These are phyloP conservation scores for Polydesmus complanatus DNA, from an alignment of 2,888 invertebrate species.

Conservation along the genomic window DNA sequence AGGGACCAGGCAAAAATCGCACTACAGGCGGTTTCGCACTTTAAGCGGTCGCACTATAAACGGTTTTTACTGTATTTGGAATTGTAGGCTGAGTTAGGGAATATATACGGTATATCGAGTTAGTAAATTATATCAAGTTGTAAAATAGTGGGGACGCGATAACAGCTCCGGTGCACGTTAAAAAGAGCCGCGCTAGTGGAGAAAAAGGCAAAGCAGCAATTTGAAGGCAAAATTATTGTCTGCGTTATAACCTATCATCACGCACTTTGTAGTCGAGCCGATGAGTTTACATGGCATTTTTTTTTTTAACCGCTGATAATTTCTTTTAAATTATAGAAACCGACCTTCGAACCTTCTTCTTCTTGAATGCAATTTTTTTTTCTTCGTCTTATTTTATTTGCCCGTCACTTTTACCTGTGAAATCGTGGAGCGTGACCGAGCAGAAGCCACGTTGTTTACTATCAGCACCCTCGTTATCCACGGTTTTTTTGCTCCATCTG, in stretches of 20 bases:
- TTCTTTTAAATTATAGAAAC: neutral
- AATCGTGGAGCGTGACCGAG: neutral
- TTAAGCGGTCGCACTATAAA: no score
- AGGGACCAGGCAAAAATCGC: no score
- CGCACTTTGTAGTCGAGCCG: neutral
- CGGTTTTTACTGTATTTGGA: no score
- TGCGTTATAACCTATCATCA: neutral
- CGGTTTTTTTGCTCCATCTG: no score
- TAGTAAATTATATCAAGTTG: neutral
- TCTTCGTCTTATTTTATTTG: neutral
- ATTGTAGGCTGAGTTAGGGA: no score
- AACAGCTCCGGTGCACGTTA: neutral
- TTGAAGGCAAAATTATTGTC: neutral
- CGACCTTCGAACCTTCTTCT: neutral
- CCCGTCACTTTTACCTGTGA: neutral
- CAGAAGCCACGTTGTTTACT: no score
- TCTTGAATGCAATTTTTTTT: neutral
- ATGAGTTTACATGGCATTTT: neutral
- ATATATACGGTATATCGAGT: neutral
- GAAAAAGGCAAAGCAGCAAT: neutral
- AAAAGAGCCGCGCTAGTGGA: neutral
- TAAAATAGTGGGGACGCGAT: neutral
- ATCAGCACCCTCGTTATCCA: no score
- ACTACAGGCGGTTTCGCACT: no score
- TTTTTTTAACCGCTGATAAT: neutral